Base-by-base conservation (phyloP, 2,888 invertebrate species). In the Eupithecia dodoneata region DNA sequence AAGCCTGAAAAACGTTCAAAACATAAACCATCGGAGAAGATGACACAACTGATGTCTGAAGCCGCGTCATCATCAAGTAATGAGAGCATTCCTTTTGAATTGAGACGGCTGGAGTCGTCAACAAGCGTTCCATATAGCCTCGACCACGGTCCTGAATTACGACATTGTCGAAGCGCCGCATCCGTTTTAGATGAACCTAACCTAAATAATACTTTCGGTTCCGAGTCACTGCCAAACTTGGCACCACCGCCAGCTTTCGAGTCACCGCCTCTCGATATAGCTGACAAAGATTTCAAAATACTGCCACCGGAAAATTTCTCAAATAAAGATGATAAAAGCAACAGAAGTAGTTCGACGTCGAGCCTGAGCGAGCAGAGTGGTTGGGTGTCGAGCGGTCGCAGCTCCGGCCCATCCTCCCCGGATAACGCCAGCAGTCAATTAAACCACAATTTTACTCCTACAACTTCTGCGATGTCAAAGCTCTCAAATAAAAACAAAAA, bases 301-400 rank as follows among this genome's bases (percentile, higher is more conserved):
- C 82, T 93, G 75, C 95, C 95, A 18, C 95, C 95, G 3, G 95
- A 95, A 82, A 95, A 89, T 83, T 95, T 95, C 83, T 88, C 92
- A 7, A 94, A 93, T 80, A 94, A 94, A 87, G 93, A 94, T 80
- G 89, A 90, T 55, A 94, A 94, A 83, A 85, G 84, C 49, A 92
- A 90, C 77, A 91, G 90, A 86, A 96, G 96, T 76, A 95, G 93
- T 83, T 96, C 97, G 10, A 96, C 97, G 0, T 96, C 97, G 18
- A 96, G 96, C 77, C 91, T 97, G 79, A 98, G 98, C 85, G 98
- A 98, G 90, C 97, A 97, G 90, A 98, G 98, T 86, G 98, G 98
- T 1, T 98, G 98, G 98, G 98, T 98, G 0, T 98, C 98, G 49
- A 98, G 97, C 84, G 96, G 97, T 69, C 95, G 96, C 67, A 97